These are phyloP conservation scores for Artemia franciscana DNA, from an alignment of 1,140 invertebrate species.

Conservation along the genomic window DNA sequence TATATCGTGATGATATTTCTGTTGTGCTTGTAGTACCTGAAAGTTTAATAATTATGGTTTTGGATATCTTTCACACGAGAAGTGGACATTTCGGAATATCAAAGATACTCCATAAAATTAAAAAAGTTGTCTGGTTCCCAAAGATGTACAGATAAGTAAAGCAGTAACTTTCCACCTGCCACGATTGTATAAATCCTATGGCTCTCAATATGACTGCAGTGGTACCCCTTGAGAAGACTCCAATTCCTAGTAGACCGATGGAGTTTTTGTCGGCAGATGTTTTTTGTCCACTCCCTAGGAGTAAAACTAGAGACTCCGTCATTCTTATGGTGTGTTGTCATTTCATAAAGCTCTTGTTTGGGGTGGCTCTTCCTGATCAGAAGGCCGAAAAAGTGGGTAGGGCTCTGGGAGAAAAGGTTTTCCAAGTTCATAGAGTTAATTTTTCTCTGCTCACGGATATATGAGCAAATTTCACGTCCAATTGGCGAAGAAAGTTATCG, in stretches of 20 bases:
- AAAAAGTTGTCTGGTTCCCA: background rate
- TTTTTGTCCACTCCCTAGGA: background rate
- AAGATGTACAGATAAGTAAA: background rate
- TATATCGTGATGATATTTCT: background rate
- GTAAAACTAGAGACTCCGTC: background rate
- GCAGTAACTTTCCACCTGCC: background rate
- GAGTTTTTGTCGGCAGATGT: background rate
- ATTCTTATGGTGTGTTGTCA: background rate
- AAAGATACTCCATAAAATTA: background rate
- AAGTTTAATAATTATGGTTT: background rate
- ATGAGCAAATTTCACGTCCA: constrained; percentile 12
- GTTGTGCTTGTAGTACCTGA: background rate
- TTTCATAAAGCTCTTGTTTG: background rate
- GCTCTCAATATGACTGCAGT: background rate
- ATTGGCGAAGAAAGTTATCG: constrained; percentile 3
- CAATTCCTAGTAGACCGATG: background rate
- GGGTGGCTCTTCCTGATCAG: background rate
- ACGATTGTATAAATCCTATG: background rate
- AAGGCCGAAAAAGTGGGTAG: background rate
- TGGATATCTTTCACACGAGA: background rate
- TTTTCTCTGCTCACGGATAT: constrained; percentile 6
- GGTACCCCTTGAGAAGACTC: background rate
- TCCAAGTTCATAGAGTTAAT: background rate
- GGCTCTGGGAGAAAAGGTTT: background rate
- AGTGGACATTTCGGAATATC: background rate